Conservation (phyloP, 2,797 vertebrate genomes). For the Percopsis omiscomaycus region DNA sequence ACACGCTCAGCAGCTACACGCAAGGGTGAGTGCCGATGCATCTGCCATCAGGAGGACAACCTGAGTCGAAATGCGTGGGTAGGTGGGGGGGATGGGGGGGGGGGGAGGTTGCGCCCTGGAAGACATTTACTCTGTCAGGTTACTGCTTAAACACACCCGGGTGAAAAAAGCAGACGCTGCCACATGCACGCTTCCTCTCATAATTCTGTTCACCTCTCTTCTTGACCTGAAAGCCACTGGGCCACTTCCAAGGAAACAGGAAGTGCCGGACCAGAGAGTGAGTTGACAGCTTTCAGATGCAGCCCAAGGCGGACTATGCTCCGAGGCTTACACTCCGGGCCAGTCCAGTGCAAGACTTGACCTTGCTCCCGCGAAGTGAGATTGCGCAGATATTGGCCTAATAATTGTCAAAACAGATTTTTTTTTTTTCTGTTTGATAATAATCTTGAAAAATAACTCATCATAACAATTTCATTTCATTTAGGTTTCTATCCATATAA, state of each 20-base stretch:
- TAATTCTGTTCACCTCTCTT: conserved; percentile 78
- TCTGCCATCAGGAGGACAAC: conserved; percentile 73
- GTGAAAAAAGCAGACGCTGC: conserved; percentile 77
- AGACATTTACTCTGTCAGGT: conserved; percentile 75
- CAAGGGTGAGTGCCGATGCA: conserved; percentile 69
- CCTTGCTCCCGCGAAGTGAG: conserved; percentile 8
- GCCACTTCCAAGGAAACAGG: conserved; percentile 72
- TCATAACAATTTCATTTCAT: conserved; percentile 24
- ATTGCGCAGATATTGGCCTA: conserved; percentile 59
- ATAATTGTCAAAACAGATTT: conserved; percentile 59
- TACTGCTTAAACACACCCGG: conserved; percentile 74
- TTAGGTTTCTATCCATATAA: conserved; percentile 38
- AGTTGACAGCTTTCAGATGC: conserved; percentile 70
- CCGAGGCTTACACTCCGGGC: conserved; percentile 49
- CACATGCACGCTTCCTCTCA: conserved; percentile 78
- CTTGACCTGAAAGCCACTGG: conserved; percentile 74
- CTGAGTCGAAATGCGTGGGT: conserved; percentile 65
- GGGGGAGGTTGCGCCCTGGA: conserved; percentile 43
- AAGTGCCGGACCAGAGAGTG: conserved; percentile 55
- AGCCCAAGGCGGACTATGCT: conserved; percentile 53
- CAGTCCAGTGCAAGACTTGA: neutral
- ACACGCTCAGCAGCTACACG: conserved; percentile 39
- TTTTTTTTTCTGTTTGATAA: conserved; percentile 43
- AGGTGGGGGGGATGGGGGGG: conserved; percentile 38
- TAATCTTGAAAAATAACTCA: conserved; percentile 20